Conservation (phyloP, 2,113 vertebrate species). For the Abramis brama region DNA sequence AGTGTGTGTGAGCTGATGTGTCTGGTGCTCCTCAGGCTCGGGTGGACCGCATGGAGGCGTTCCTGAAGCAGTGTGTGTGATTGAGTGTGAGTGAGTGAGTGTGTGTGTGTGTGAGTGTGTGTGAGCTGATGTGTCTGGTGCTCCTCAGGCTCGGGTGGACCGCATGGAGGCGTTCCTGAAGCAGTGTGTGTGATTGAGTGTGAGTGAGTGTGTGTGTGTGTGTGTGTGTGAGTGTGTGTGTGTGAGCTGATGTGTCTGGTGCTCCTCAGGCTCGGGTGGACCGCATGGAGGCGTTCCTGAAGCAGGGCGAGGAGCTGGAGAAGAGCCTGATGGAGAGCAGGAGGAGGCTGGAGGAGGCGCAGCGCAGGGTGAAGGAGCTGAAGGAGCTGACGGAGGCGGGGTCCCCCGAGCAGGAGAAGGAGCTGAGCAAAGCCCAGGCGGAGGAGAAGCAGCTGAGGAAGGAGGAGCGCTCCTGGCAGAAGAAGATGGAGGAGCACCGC, state of each 20-base stretch:
- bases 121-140: too few relatives aligned
- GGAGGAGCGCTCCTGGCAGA: conserved; percentile 79
- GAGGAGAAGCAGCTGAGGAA: conserved; percentile 81
- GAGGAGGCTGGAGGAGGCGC: conserved; percentile 75
- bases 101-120: too few relatives aligned
- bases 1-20: too few relatives aligned
- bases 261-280: conserved; percentile 82
- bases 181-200: conserved; percentile 54
- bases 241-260: too few relatives aligned
- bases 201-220: too few relatives aligned
- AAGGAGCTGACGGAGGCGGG: conserved; percentile 67
- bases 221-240: too few relatives aligned
- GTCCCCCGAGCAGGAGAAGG: conserved; percentile 55
- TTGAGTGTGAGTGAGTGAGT: too few relatives aligned
- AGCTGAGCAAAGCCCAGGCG: conserved; percentile 72
- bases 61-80: too few relatives aligned
- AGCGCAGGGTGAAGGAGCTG: conserved; percentile 76
- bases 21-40: too few relatives aligned
- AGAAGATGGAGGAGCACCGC: conserved; percentile 77
- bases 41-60: too few relatives aligned
- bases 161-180: conserved; percentile 86
- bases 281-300: conserved; percentile 86
- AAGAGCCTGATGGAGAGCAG: conserved; percentile 77
- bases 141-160: conserved; percentile 82
- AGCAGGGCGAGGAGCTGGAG: conserved; percentile 84